Evolutionary conservation across 2,797 vertebrate genomes (phyloP).

Genomic region (Avahi laniger): DNA sequence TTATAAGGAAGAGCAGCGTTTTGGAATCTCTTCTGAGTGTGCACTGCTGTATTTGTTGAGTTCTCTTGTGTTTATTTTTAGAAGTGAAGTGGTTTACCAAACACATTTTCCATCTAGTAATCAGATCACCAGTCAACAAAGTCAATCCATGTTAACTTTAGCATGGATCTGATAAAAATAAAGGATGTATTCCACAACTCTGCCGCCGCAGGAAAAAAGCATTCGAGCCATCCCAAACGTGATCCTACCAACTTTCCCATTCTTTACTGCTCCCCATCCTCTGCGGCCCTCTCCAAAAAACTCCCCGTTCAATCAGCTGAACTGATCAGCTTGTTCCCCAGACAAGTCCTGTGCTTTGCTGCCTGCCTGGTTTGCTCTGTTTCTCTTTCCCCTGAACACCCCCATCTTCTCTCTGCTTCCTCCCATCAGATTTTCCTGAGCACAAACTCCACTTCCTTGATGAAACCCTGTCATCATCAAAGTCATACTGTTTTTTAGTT

Average conservation of each 20-base stretch:
- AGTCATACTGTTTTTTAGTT: not conserved
- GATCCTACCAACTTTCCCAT: rapidly evolving
- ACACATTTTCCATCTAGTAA: not conserved
- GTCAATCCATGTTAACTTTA: not conserved
- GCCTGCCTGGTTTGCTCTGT: not conserved
- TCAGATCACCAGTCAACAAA: not conserved
- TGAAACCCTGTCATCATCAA: not conserved
- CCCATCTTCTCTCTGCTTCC: not conserved
- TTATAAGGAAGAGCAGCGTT: not conserved
- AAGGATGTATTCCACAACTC: not conserved
- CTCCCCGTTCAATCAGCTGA: rapidly evolving
- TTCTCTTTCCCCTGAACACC: not conserved
- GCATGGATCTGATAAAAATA: not conserved
- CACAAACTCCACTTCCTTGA: not conserved
- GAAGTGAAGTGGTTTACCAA: not conserved
- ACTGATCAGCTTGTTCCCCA: not conserved
- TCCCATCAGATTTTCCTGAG: not conserved
- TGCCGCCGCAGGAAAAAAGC: not conserved
- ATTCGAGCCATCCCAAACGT: not conserved
- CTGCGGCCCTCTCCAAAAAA: not conserved
- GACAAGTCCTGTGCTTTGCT: not conserved
- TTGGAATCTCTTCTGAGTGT: not conserved
- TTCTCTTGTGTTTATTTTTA: not conserved
- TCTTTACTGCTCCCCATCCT: not conserved
- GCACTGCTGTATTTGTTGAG: not conserved